Evolutionary conservation across 2,797 vertebrate species (phyloP).

Genomic region (Anolis apletophallus): DNA sequence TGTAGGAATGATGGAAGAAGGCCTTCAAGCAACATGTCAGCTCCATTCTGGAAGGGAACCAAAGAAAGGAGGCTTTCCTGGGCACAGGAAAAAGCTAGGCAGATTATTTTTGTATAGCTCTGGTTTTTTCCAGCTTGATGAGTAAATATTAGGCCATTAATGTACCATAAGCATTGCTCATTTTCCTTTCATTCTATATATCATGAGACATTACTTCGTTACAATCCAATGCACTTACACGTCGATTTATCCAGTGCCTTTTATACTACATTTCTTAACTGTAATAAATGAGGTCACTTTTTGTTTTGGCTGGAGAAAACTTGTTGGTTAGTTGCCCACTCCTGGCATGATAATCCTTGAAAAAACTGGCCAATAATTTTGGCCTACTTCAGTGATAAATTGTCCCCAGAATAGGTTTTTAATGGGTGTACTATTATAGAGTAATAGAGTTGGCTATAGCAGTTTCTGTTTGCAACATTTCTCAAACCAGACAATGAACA

Average conservation of each 20-base stretch:
- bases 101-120: background rate
- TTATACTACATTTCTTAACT: background rate
- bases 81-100: background rate
- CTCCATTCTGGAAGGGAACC: background rate
- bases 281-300: constrained; percentile 12
- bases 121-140: constrained; percentile 11
- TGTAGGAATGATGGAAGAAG: background rate
- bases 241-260: background rate
- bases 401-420: constrained; percentile 34
- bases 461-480: background rate
- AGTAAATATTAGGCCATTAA: constrained; percentile 19
- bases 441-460: constrained; percentile 46
- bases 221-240: background rate
- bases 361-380: constrained; percentile 23
- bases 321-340: constrained; percentile 21
- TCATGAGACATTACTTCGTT: constrained; percentile 24
- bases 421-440: constrained; percentile 44
- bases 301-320: background rate
- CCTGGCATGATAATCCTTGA: constrained; percentile 14
- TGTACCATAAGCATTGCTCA: constrained; percentile 12
- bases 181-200: constrained; percentile 16
- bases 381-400: constrained; percentile 50
- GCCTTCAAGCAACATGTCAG: background rate
- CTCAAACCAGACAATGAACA: background rate
- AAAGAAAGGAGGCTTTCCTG: background rate